phyloP scores from a whole-genome alignment of 2,797 vertebrate species.

The Dendrocincla tyrannina region DNA sequence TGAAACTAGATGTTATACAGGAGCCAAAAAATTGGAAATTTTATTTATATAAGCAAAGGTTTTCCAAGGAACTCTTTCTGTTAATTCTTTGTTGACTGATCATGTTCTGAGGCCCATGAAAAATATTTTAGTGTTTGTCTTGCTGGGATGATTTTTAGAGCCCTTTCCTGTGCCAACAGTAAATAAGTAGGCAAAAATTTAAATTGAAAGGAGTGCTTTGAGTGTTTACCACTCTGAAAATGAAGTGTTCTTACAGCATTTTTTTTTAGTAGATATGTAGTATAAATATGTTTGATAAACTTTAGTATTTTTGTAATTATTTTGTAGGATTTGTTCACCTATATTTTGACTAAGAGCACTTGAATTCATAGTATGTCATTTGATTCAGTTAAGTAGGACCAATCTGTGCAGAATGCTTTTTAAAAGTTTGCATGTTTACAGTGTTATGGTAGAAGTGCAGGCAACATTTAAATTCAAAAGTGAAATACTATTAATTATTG shows the following conservation, averaged over 20 bases:
- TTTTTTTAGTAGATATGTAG: neutral
- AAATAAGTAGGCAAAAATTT: neutral
- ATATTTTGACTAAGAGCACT: neutral
- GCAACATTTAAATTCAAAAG: neutral
- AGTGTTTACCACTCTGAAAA: neutral
- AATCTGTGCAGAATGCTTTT: neutral
- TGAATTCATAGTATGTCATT: neutral
- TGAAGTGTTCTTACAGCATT: neutral
- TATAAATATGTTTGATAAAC: neutral
- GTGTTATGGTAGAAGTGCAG: neutral
- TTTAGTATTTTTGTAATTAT: neutral
- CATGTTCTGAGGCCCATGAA: neutral
- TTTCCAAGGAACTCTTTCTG: neutral
- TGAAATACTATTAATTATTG: neutral
- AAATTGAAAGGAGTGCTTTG: neutral
- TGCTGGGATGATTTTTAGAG: neutral
- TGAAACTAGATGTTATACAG: neutral
- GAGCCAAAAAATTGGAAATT: neutral
- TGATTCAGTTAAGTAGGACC: neutral
- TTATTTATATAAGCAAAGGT: neutral
- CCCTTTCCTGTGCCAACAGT: fast-evolving
- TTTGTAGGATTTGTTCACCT: neutral
- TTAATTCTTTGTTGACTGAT: neutral
- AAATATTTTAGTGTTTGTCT: neutral
- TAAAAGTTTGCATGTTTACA: neutral